Evolutionary conservation across 23 tunicate genomes (phyloP).

Genomic region (Clavelina lepadiformis): DNA sequence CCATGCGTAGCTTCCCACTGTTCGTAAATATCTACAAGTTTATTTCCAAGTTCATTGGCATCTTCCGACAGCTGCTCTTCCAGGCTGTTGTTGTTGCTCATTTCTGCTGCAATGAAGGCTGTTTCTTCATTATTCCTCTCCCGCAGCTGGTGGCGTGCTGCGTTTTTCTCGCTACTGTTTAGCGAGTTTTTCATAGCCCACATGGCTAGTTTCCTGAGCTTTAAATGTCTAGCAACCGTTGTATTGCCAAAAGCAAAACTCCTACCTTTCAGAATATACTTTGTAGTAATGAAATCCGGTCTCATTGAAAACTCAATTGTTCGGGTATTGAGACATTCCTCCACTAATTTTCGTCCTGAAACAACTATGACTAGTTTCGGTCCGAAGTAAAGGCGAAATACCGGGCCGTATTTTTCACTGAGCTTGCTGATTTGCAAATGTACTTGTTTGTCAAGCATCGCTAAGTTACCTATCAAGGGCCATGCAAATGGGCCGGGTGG

Average conservation of each 20-base stretch:
- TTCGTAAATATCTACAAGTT: conserved; percentile 15
- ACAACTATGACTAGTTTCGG: conserved; percentile 15
- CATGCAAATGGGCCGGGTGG: conserved; percentile 43
- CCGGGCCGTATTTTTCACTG: conserved; percentile 39
- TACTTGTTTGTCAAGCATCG: conserved; percentile 4
- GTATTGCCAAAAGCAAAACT: conserved; percentile 35
- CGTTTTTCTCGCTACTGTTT: no score
- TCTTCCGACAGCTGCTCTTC: conserved; percentile 20
- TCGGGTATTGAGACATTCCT: conserved; percentile 21
- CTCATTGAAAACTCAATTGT: conserved; percentile 38
- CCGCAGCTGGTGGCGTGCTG: background rate
- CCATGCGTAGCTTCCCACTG: background rate
- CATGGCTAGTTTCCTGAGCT: conserved; percentile 23
- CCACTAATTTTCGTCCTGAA: conserved; percentile 3
- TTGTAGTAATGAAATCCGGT: conserved; percentile 17
- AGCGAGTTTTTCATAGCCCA: conserved; percentile 33
- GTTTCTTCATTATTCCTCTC: background rate
- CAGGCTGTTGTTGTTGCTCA: background rate
- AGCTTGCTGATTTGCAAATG: conserved; percentile 10
- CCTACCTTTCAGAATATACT: conserved; percentile 22
- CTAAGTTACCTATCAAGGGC: conserved; percentile 53
- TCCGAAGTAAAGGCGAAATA: conserved; percentile 30
- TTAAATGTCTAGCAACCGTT: conserved; percentile 29
- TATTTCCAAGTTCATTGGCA: conserved; percentile 15
- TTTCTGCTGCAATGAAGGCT: background rate